Evolutionary conservation across 2,888 invertebrate genomes (phyloP).

Genomic region (Hedychridium roseum): DNA sequence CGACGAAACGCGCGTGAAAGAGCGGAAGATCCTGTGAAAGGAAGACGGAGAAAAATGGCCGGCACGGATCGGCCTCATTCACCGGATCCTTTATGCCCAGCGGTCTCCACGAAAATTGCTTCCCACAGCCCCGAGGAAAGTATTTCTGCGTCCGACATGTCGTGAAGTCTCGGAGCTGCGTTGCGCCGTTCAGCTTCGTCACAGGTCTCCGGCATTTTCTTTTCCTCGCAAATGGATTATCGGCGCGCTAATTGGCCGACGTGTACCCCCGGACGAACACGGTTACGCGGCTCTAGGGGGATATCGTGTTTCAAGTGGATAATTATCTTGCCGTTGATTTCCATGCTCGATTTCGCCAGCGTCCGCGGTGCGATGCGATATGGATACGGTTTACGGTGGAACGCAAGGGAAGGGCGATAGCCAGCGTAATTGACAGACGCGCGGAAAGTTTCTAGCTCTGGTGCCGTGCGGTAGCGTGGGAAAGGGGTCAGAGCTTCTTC

Average conservation of each 20-base stretch:
- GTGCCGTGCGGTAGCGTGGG: constrained; percentile 34
- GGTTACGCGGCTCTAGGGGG: no score
- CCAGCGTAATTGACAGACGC: constrained; percentile 4
- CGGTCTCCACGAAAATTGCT: constrained; percentile 46
- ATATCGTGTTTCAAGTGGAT: no score
- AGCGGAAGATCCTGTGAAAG: constrained; percentile 17
- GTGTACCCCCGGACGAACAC: no score
- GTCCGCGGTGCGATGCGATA: no score
- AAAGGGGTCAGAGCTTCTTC: constrained; percentile 33
- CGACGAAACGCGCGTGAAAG: constrained; percentile 21
- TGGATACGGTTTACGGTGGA: no score
- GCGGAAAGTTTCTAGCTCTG: constrained; percentile 9
- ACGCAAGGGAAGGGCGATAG: not conserved
- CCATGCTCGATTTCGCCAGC: no score
- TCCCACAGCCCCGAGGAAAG: constrained; percentile 38
- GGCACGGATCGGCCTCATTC: constrained; percentile 48
- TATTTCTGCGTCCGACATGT: not conserved
- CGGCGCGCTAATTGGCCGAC: no score
- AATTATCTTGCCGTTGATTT: no score
- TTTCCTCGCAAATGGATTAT: no score
- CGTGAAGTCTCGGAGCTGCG: no score
- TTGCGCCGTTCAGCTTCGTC: no score
- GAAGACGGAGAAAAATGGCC: constrained; percentile 25
- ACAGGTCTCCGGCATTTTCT: no score
- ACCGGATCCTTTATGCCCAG: constrained; percentile 48